phyloP scores from a whole-genome alignment of 2,888 invertebrate species.

The Ormia ochracea region DNA sequence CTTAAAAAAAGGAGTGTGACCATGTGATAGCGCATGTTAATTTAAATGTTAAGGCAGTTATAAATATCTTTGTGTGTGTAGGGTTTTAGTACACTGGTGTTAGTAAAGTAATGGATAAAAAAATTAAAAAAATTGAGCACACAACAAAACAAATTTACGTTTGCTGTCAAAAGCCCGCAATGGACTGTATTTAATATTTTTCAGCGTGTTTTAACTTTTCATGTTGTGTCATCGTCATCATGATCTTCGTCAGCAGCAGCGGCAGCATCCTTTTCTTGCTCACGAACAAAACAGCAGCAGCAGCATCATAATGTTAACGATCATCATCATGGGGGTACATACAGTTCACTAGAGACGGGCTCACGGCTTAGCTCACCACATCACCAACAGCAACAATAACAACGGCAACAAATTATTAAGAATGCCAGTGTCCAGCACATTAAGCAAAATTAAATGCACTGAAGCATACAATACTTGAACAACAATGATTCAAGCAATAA shows the following conservation, averaged over 20 bases:
- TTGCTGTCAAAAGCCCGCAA: slow-evolving; percentile 74
- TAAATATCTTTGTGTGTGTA: not conserved
- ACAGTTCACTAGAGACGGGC: slow-evolving; percentile 16
- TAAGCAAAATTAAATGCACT: slow-evolving; percentile 56
- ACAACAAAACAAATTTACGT: slow-evolving; percentile 73
- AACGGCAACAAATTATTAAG: slow-evolving; percentile 53
- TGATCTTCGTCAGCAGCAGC: slow-evolving; percentile 20
- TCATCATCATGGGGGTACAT: slow-evolving; percentile 55
- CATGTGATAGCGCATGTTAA: slow-evolving; percentile 33
- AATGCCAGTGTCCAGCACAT: slow-evolving; percentile 50
- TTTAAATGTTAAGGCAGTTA: not conserved
- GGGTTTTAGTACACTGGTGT: not conserved
- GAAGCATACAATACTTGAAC: slow-evolving; percentile 47
- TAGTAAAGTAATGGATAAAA: slow-evolving; percentile 39
- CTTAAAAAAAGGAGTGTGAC: slow-evolving; percentile 43
- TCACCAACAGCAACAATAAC: slow-evolving; percentile 1
- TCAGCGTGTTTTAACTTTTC: slow-evolving; percentile 75
- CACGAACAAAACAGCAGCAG: slow-evolving; percentile 40
- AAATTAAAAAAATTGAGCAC: slow-evolving; percentile 29
- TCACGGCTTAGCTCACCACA: slow-evolving; percentile 43
- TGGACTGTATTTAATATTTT: slow-evolving; percentile 75
- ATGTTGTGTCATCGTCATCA: slow-evolving; percentile 75
- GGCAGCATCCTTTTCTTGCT: not conserved
- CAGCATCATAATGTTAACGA: slow-evolving; percentile 42
- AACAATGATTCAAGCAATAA: slow-evolving; percentile 61